Evolutionary conservation across 2,113 vertebrate species (phyloP).

Genomic region (Patagioenas fasciata): DNA sequence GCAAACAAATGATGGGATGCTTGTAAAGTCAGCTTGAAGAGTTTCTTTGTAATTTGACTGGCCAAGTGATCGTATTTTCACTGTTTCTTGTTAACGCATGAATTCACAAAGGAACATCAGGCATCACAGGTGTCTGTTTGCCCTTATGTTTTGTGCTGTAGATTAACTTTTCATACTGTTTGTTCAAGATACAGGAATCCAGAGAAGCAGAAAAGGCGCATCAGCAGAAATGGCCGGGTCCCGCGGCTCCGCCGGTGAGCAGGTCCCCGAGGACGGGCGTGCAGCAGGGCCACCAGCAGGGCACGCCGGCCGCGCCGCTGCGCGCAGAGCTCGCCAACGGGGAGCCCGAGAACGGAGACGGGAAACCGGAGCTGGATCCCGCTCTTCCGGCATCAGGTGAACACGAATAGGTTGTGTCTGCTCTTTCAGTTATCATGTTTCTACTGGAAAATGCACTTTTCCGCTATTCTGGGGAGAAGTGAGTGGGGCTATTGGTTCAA

Average conservation of each 20-base stretch:
- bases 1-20: background rate
- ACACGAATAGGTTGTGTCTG: background rate
- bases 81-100: background rate
- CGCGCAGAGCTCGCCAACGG: constrained; percentile 60
- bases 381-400: constrained; percentile 32
- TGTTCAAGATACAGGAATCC: constrained; percentile 83
- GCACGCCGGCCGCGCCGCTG: constrained; percentile 33
- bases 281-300: constrained; percentile 35
- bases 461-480: background rate
- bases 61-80: background rate
- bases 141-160: background rate
- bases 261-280: constrained; percentile 73
- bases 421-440: background rate
- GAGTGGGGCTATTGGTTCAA: background rate
- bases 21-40: background rate
- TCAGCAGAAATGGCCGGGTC: constrained; percentile 78
- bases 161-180: fast-evolving
- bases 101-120: background rate
- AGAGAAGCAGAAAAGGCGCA: constrained; percentile 84
- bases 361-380: background rate
- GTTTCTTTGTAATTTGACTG: background rate
- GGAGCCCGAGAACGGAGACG: constrained; percentile 37
- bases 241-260: constrained; percentile 52
- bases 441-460: background rate
- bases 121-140: background rate